Conservation (phyloP, 2,113 vertebrate species). For the Halichoeres trimaculatus region DNA sequence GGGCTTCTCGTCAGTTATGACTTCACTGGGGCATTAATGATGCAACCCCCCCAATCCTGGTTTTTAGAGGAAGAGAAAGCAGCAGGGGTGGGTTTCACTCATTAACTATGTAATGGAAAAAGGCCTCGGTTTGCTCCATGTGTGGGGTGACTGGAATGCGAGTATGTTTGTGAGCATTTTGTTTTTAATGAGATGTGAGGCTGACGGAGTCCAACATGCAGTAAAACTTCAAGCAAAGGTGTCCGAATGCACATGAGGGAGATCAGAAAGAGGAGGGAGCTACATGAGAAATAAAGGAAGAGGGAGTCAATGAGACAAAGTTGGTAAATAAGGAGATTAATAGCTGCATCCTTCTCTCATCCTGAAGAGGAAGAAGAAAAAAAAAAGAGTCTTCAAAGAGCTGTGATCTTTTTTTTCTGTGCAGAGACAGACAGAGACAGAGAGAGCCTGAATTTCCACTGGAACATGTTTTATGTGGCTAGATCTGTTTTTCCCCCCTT, state of each 20-base stretch:
- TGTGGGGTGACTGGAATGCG: constrained; percentile 73
- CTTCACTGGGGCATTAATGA: constrained; percentile 79
- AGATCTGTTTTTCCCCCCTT: constrained; percentile 58
- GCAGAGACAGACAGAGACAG: constrained; percentile 64
- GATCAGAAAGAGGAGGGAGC: constrained; percentile 33
- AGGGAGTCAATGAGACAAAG: constrained; percentile 27
- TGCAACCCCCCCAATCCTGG: constrained; percentile 51
- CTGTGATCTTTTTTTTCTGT: constrained; percentile 68
- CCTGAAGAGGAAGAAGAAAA: constrained; percentile 34
- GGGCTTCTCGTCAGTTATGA: constrained; percentile 72
- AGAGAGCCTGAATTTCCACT: constrained; percentile 83
- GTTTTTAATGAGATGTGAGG: constrained; percentile 68
- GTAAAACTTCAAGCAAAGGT: constrained; percentile 55
- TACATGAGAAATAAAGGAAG: constrained; percentile 43
- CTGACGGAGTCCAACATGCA: constrained; percentile 70
- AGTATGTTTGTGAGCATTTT: constrained; percentile 65
- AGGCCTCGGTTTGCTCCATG: constrained; percentile 72
- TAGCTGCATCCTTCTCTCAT: constrained; percentile 80
- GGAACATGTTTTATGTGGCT: constrained; percentile 89
- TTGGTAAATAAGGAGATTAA: constrained; percentile 46
- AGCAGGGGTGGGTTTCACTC: constrained; percentile 77
- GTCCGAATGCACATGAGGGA: constrained; percentile 16
- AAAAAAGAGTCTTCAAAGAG: constrained; percentile 78
- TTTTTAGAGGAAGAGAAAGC: constrained; percentile 78
- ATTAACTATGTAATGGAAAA: constrained; percentile 87